Percentiles rank a stretch among this genome's conserved stretches.
These are phyloP conservation scores for Hydrotaea diabolus DNA, from an alignment of 2,888 invertebrate species.

Conservation along the genomic window DNA sequence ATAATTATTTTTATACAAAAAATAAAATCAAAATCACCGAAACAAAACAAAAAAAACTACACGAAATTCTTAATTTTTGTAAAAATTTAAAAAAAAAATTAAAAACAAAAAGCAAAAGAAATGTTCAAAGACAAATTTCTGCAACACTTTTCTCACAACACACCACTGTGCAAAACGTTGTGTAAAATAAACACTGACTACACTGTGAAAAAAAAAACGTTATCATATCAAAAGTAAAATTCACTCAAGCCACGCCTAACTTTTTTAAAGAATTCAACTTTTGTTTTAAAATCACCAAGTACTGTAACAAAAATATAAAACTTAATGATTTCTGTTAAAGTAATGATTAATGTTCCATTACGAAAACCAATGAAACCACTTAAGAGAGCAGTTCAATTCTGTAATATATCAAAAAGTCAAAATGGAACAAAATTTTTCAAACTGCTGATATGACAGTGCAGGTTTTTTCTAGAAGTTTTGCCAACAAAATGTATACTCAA, in stretches of 20 bases:
- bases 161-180: slow-evolving; percentile 39
- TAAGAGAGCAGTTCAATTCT: slow-evolving; percentile 52
- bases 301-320: slow-evolving; percentile 23
- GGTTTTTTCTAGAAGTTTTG: slow-evolving; percentile 45
- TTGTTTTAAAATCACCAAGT: slow-evolving; percentile 52
- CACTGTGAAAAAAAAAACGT: slow-evolving; percentile 59
- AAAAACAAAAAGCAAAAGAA: slow-evolving; percentile 17
- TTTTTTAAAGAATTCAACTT: slow-evolving; percentile 53
- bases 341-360: slow-evolving; percentile 47
- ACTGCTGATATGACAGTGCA: slow-evolving; percentile 49
- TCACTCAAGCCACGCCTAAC: slow-evolving; percentile 72
- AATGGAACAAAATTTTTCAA: slow-evolving; percentile 61
- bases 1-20: slow-evolving; percentile 1
- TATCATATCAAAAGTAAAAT: slow-evolving; percentile 71
- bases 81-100: neutral
- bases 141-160: slow-evolving; percentile 13
- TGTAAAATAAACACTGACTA: slow-evolving; percentile 55
- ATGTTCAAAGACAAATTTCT: slow-evolving; percentile 24
- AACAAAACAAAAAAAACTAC: neutral
- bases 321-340: slow-evolving; percentile 34
- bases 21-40: no score
- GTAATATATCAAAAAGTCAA: slow-evolving; percentile 56
- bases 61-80: slow-evolving; percentile 13
- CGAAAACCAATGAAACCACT: slow-evolving; percentile 55
- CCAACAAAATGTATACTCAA: slow-evolving; percentile 69